Evolutionary conservation across 2,888 invertebrate species (phyloP), one percentile per base, ranked within the genome.

Genomic region (Drosophila affinis): DNA sequence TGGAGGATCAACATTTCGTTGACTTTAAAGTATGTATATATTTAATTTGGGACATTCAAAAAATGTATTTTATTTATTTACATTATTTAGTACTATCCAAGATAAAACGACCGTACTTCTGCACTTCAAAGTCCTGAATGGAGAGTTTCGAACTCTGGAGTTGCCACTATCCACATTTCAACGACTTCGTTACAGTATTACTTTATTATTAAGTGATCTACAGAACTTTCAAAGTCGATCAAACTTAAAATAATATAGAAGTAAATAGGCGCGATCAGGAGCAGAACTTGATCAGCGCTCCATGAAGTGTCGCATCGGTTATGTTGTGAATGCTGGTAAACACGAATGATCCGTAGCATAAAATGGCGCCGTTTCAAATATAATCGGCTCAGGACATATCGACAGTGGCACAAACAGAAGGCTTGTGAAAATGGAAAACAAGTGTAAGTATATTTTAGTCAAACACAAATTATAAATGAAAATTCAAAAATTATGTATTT

Each of bases 1-100:
- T 94, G 94, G 93, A 91, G 93, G 29, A 92, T 94, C 32, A 93
- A 94, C 76, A 93, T 94, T 58, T 93, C 93, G 0, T 90, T 94
- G 60, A 91, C 92, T 17, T 93, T 93, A 17, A 93, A 92, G 93
- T 94, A 91, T 65, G 79, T 72, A 45, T 12, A 49, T 39, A 6
- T n/a, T 9, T 21, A 9, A 3, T 91, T 12, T 74, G 6, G 14
- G 39, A 39, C 14, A 39, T 14, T 39, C 2, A 39, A 92, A 92
- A 79, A 87, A 34, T 79, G 91, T 24, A 89, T 86, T 88, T 10
- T 17, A 46, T 56, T n/a, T 45, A 9, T 58, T 29, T 70, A 34
- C 3, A 10, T 48, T 24, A 77, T 69, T 6, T 54, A 87, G 91
- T 21, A 85, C 93, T 61, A 91, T 92, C 9, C 91, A 92, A 53